A percentile compares a stretch with the other conserved stretches of the same genome.
Conservation (phyloP, 2,888 invertebrate genomes). For the Ectropis crepuscularia region DNA sequence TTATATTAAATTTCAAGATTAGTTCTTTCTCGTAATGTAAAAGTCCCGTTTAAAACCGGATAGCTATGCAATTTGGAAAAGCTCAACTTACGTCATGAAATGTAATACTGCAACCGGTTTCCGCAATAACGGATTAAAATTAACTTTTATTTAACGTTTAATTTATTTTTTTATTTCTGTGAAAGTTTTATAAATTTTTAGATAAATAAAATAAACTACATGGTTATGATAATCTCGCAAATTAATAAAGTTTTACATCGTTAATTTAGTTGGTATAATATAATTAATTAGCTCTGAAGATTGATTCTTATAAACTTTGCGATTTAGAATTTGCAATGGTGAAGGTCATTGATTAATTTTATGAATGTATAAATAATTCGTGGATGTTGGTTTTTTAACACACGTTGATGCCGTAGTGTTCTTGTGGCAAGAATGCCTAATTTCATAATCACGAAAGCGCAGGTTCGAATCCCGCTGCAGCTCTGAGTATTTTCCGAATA, state of each 20-base stretch:
- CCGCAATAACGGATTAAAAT: not conserved
- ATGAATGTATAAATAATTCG: too few relatives aligned
- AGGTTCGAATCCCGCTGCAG: too few relatives aligned
- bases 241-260: conserved; percentile 7
- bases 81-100: conserved; percentile 5
- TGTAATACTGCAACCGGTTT: not conserved
- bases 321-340: not conserved
- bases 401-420: too few relatives aligned
- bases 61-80: conserved; percentile 3
- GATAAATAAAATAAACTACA: conserved; percentile 3
- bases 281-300: conserved; percentile 4
- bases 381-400: too few relatives aligned
- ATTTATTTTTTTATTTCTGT: not conserved
- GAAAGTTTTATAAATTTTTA: not conserved
- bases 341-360: too few relatives aligned
- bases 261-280: conserved; percentile 5
- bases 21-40: not conserved
- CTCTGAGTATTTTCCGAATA: too few relatives aligned
- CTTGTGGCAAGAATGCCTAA: too few relatives aligned
- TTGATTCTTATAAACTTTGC: not conserved
- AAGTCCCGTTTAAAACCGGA: not conserved
- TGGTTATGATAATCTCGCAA: conserved; percentile 10
- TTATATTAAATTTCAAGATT: not conserved
- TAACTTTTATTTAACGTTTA: conserved; percentile 3
- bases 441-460: too few relatives aligned